Evolutionary conservation across 2,113 vertebrate genomes (phyloP).

Genomic region (Actenoides hombroni): DNA sequence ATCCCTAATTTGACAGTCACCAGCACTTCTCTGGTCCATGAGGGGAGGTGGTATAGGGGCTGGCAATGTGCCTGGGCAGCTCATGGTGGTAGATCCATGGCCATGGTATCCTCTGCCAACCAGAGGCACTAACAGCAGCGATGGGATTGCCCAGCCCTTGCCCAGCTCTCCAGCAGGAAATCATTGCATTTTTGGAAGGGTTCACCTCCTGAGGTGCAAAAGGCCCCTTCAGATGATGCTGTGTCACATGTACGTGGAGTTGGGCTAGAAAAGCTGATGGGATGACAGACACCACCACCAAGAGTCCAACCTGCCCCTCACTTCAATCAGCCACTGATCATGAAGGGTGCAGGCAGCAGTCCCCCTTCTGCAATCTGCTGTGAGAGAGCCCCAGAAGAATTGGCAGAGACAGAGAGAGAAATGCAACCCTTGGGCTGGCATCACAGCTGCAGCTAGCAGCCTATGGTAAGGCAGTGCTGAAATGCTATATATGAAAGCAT

Average conservation of each 20-base stretch:
- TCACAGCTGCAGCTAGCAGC: neutral
- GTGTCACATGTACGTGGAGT: accelerated
- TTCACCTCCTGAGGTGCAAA: accelerated
- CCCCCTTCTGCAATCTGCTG: neutral
- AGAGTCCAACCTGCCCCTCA: neutral
- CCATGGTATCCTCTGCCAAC: accelerated
- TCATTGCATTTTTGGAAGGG: neutral
- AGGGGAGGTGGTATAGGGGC: neutral
- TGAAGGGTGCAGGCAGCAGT: accelerated
- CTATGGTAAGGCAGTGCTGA: neutral
- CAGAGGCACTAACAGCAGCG: neutral
- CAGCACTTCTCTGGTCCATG: accelerated
- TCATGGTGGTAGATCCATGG: accelerated
- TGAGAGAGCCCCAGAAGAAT: neutral
- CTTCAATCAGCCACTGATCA: neutral
- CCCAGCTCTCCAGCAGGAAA: neutral
- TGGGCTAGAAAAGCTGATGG: neutral
- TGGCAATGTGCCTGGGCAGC: neutral
- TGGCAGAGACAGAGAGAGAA: neutral
- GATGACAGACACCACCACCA: neutral
- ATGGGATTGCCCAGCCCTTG: neutral
- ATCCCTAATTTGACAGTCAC: neutral
- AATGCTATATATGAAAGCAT: accelerated
- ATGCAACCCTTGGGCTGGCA: neutral
- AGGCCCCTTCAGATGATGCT: neutral